phyloP scores from a whole-genome alignment of 2,113 vertebrate species.

The Gopherus flavomarginatus region DNA sequence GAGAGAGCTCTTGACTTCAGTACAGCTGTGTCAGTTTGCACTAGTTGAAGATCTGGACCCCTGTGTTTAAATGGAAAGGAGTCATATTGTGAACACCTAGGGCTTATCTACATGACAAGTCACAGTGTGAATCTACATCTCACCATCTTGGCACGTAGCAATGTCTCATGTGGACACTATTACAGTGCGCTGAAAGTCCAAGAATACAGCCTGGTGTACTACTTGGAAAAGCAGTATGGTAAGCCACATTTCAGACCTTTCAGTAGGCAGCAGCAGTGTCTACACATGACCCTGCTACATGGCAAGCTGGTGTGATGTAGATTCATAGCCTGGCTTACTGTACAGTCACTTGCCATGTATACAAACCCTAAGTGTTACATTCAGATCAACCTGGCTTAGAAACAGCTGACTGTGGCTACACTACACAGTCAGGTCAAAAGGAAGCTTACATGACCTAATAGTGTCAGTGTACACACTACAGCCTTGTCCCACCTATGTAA shows the following conservation, averaged over 20 bases:
- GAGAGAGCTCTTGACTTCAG: not conserved
- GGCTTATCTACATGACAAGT: not conserved
- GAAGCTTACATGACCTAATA: too few species aligned
- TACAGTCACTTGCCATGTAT: not conserved
- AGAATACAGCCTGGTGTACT: not conserved
- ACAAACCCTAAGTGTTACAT: not conserved
- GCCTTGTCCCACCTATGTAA: too few species aligned
- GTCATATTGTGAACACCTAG: not conserved
- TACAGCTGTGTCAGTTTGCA: not conserved
- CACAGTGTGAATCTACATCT: not conserved
- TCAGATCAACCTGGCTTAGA: not conserved
- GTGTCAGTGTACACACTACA: too few species aligned
- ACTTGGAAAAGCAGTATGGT: not conserved
- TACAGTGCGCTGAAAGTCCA: not conserved
- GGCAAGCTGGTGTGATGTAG: not conserved
- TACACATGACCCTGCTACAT: not conserved
- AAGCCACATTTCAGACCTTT: not conserved
- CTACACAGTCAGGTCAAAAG: too few species aligned
- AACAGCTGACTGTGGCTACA: not conserved
- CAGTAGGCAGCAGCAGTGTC: not conserved
- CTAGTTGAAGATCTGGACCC: not conserved
- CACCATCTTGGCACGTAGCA: not conserved
- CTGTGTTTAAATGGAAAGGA: not conserved
- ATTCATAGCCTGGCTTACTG: not conserved
- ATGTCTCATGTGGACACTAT: not conserved